Conservation (phyloP, 2,113 vertebrate species). For the Tenrec ecaudatus region DNA sequence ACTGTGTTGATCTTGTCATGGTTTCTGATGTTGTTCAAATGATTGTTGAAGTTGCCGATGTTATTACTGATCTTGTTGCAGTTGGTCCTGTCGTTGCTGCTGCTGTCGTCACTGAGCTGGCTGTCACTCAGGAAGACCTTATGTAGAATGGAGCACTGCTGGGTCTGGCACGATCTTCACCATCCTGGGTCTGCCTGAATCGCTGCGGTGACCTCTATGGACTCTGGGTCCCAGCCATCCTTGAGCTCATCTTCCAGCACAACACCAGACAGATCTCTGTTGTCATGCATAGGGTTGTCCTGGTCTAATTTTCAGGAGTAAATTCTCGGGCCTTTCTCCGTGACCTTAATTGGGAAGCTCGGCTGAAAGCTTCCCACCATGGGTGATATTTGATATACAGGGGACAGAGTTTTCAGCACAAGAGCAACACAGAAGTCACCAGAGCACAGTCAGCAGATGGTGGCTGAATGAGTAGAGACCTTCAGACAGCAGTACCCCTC, state of each 20-base stretch:
- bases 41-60: too few relatives aligned
- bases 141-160: not conserved
- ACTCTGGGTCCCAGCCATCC: not conserved
- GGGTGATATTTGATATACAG: not conserved
- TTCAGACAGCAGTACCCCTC: not conserved
- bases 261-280: not conserved
- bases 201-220: not conserved
- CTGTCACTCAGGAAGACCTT: not conserved
- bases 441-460: not conserved
- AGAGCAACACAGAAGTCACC: not conserved
- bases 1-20: not conserved
- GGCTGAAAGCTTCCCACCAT: not conserved
- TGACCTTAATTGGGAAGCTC: not conserved
- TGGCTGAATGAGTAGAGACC: not conserved
- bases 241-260: not conserved
- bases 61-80: too few relatives aligned
- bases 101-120: too few relatives aligned
- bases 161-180: not conserved
- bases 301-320: not conserved
- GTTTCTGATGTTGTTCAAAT: too few relatives aligned
- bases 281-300: not conserved
- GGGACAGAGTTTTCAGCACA: not conserved
- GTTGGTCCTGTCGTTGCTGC: too few relatives aligned
- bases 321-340: not conserved
- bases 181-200: not conserved